A percentile compares a stretch with the other conserved stretches of the same genome.
Conservation (phyloP, 1,140 invertebrate species). For the Hycleus cichorii region DNA sequence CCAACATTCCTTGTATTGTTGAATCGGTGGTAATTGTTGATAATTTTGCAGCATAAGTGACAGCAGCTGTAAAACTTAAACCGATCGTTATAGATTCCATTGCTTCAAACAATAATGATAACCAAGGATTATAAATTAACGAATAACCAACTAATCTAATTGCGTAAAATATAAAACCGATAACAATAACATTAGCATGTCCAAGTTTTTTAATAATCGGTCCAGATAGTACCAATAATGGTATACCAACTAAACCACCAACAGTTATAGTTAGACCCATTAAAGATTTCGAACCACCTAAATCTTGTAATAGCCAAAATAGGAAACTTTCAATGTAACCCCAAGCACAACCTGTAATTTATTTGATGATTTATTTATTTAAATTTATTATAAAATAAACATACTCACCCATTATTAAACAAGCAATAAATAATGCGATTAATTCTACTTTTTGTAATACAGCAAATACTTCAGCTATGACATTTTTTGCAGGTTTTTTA, state of each 20-base stretch:
- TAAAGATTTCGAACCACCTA: slow-evolving; percentile 68
- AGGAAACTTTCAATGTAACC: slow-evolving; percentile 81
- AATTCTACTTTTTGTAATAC: slow-evolving; percentile 69
- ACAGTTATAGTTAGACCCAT: slow-evolving; percentile 81
- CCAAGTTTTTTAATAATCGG: slow-evolving; percentile 71
- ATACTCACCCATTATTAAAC: slow-evolving; percentile 61
- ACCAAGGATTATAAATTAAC: slow-evolving; percentile 72
- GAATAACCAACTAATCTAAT: slow-evolving; percentile 73
- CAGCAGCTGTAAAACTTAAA: slow-evolving; percentile 71
- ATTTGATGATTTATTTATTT: background rate
- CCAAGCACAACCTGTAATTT: slow-evolving; percentile 61
- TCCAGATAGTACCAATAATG: slow-evolving; percentile 68
- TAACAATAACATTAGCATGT: slow-evolving; percentile 74
- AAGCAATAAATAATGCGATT: slow-evolving; percentile 61
- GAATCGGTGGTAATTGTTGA: slow-evolving; percentile 73
- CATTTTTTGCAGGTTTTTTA: slow-evolving; percentile 63
- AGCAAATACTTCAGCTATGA: slow-evolving; percentile 60
- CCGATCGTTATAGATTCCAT: slow-evolving; percentile 79
- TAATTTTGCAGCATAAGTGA: slow-evolving; percentile 71
- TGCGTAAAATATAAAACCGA: slow-evolving; percentile 70
- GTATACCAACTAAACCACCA: slow-evolving; percentile 68
- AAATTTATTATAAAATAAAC: slow-evolving; percentile 3
- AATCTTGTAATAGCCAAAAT: slow-evolving; percentile 77
- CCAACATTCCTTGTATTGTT: slow-evolving; percentile 73
- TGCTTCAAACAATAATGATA: slow-evolving; percentile 73